Conservation (phyloP, 92 coral and sea anemone species). For the Parazoanthus darwini region DNA sequence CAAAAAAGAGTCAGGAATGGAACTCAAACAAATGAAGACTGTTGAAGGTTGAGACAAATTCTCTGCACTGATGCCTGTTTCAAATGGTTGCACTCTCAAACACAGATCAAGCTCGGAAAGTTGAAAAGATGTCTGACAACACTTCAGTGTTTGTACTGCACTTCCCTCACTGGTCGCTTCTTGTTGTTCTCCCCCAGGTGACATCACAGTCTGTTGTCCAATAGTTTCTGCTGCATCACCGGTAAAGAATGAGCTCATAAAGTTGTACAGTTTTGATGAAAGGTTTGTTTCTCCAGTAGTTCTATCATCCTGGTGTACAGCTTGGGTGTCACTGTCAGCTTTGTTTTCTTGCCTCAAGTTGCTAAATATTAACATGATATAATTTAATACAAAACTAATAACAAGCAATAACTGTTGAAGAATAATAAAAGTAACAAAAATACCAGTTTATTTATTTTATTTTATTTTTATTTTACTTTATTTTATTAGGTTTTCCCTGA, state of each 20-base stretch:
- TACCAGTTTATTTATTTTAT: too few relatives aligned
- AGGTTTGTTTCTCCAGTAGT: constrained; percentile 2
- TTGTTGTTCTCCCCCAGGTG: background rate
- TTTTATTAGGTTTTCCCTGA: too few relatives aligned
- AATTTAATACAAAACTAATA: background rate
- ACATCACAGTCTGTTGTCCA: background rate
- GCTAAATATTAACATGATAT: background rate
- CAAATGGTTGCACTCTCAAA: constrained; percentile 54
- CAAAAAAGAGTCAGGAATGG: constrained; percentile 45
- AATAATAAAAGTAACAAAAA: too few relatives aligned
- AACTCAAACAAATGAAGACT: constrained; percentile 69
- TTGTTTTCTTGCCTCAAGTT: background rate
- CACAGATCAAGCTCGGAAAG: constrained; percentile 47
- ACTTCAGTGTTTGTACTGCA: background rate
- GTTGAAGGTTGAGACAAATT: constrained; percentile 60
- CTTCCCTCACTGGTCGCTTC: background rate
- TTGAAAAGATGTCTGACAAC: constrained; percentile 16
- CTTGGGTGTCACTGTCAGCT: background rate
- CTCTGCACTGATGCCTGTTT: background rate
- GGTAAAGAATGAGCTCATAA: constrained; percentile 4
- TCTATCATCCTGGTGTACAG: background rate
- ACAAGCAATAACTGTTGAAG: too few relatives aligned
- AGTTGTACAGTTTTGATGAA: constrained; percentile 24
- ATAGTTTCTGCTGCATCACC: background rate
- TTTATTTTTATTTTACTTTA: too few relatives aligned